Evolutionary conservation across 2,888 invertebrate genomes (phyloP).

Genomic region (Rotaria sp.): DNA sequence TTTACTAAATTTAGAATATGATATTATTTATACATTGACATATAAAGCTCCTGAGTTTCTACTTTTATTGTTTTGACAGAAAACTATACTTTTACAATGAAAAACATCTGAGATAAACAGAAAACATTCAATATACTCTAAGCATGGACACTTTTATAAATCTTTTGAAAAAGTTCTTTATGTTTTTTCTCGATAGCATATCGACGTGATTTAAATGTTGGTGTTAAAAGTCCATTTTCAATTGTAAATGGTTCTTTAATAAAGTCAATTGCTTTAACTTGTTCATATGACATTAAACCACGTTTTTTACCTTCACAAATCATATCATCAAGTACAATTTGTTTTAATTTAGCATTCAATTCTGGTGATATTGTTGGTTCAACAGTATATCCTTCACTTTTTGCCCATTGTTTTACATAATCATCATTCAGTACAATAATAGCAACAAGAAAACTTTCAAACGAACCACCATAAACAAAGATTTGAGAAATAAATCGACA

Average conservation of each 20-base stretch:
- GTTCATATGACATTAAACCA: constrained; percentile 39
- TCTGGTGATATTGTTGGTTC: background rate
- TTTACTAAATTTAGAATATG: too few relatives aligned
- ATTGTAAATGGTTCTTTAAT: constrained; percentile 32
- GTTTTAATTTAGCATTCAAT: background rate
- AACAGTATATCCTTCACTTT: background rate
- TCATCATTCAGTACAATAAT: constrained; percentile 31
- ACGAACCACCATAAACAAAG: constrained; percentile 34
- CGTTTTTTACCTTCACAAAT: constrained; percentile 16
- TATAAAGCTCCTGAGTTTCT: too few relatives aligned
- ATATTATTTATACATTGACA: too few relatives aligned
- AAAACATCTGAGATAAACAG: too few relatives aligned
- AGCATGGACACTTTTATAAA: background rate
- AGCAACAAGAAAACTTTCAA: constrained; percentile 34
- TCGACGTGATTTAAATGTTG: constrained; percentile 38
- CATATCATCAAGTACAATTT: constrained; percentile 33
- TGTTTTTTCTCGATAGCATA: constrained; percentile 17
- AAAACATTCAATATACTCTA: too few relatives aligned
- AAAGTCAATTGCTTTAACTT: constrained; percentile 33
- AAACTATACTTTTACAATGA: too few relatives aligned
- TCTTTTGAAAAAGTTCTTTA: background rate
- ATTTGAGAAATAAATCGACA: constrained; percentile 35
- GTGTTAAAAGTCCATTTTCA: constrained; percentile 38
- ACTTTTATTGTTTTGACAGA: too few relatives aligned
- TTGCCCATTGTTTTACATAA: constrained; percentile 28